Percentiles rank a stretch among this genome's conserved stretches.
phyloP scores from a whole-genome alignment of 2,113 vertebrate genomes.

The Myocastor coypus region DNA sequence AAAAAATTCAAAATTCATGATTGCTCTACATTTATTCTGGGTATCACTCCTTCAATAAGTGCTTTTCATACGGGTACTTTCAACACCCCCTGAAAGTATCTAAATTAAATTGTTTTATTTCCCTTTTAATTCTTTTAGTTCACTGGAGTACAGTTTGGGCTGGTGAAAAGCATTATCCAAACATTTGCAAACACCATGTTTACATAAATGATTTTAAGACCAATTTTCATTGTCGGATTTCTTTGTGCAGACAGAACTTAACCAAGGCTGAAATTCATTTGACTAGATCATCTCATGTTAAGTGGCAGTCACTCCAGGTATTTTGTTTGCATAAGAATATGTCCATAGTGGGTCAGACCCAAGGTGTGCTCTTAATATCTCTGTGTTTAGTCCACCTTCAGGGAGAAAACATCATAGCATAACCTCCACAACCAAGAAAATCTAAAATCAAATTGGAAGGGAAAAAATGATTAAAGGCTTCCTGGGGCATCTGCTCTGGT shows the following conservation, averaged over 20 bases:
- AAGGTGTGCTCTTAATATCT: background rate
- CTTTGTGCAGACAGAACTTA: conserved; percentile 19
- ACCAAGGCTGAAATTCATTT: conserved; percentile 20
- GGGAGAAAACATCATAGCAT: background rate
- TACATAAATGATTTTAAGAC: background rate
- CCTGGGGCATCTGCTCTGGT: background rate
- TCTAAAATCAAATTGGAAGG: background rate
- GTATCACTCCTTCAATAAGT: background rate
- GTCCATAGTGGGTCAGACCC: background rate
- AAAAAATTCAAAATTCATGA: background rate
- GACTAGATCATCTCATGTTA: background rate
- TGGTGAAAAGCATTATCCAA: conserved; percentile 14
- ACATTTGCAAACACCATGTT: conserved; percentile 1
- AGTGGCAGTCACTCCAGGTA: background rate
- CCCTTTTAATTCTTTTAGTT: conserved; percentile 24
- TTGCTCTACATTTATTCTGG: conserved; percentile 31
- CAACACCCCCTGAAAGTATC: background rate
- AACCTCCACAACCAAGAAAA: conserved; percentile 16
- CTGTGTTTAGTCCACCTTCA: background rate
- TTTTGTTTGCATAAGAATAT: background rate
- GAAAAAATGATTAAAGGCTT: background rate
- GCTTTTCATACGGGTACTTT: conserved; percentile 7
- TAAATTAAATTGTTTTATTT: conserved; percentile 33
- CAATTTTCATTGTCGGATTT: conserved; percentile 29
- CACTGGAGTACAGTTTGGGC: conserved; percentile 47